phyloP scores from a whole-genome alignment of 2,888 invertebrate species.

The Drosophila prolongata region DNA sequence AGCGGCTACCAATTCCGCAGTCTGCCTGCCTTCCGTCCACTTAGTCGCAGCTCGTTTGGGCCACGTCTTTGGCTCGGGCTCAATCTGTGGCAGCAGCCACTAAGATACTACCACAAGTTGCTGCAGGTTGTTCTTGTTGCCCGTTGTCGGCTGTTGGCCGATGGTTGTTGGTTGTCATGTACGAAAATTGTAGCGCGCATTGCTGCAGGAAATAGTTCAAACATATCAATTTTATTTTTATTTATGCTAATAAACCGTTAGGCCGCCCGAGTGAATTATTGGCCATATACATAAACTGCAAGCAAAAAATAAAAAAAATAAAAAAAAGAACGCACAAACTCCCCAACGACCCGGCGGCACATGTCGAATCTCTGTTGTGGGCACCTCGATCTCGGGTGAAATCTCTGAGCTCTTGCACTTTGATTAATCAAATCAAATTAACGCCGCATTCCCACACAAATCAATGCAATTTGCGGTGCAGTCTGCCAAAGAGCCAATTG shows the following conservation, averaged over 20 bases:
- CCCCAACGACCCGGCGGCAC: conserved; percentile 58
- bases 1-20: conserved; percentile 74
- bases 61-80: conserved; percentile 33
- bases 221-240: conserved; percentile 80
- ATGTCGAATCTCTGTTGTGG: conserved; percentile 35
- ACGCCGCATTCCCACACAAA: conserved; percentile 77
- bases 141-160: conserved; percentile 27
- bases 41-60: conserved; percentile 72
- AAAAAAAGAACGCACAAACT: conserved; percentile 2
- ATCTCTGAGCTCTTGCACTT: conserved; percentile 56
- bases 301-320: background rate
- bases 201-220: conserved; percentile 81
- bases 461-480: conserved; percentile 70
- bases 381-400: conserved; percentile 52
- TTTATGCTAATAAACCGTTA: conserved; percentile 79
- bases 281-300: conserved; percentile 53
- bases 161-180: conserved; percentile 75
- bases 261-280: conserved; percentile 74
- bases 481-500: conserved; percentile 55
- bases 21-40: conserved; percentile 48
- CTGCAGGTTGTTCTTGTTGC: conserved; percentile 38
- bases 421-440: conserved; percentile 80
- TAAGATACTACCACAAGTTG: background rate
- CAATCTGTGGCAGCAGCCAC: conserved; percentile 31
- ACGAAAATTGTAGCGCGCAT: conserved; percentile 79